A percentile compares a stretch with the other conserved stretches of the same genome.
Evolutionary conservation across 2,797 vertebrate genomes (phyloP).

Genomic region (Sebastes trivittatus): DNA sequence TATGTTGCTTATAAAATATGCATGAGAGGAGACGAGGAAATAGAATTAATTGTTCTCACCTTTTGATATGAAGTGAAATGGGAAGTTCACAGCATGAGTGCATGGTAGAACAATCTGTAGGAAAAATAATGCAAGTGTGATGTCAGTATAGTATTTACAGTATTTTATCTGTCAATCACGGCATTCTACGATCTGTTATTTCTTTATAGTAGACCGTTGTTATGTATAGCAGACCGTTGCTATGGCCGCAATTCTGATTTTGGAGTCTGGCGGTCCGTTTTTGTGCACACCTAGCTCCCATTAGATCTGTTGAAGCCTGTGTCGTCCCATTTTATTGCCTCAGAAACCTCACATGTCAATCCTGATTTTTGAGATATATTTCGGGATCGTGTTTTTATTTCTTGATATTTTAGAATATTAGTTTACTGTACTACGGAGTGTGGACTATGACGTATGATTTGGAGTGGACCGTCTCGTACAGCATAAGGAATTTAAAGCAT

Average conservation of each 20-base stretch:
- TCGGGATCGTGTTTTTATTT: not conserved
- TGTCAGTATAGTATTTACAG: not conserved
- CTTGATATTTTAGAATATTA: not conserved
- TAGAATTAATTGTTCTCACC: not conserved
- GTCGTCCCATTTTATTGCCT: not conserved
- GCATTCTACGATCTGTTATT: too few relatives aligned
- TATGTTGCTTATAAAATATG: not conserved
- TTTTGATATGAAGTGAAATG: not conserved
- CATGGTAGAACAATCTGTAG: not conserved
- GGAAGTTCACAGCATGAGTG: not conserved
- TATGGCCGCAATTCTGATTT: too few relatives aligned
- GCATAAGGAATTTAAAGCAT: not conserved
- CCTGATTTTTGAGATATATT: not conserved
- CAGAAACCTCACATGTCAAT: not conserved
- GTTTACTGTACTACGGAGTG: not conserved
- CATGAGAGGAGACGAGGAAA: not conserved
- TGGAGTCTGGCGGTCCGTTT: too few relatives aligned
- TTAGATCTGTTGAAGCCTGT: not conserved
- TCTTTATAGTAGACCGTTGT: too few relatives aligned
- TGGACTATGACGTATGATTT: not conserved
- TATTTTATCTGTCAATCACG: not conserved
- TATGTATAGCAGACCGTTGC: too few relatives aligned
- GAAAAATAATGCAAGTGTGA: not conserved
- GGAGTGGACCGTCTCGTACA: not conserved
- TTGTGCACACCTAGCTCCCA: not conserved